phyloP scores from a whole-genome alignment of 2,113 vertebrate species.

The Verasper variegatus region DNA sequence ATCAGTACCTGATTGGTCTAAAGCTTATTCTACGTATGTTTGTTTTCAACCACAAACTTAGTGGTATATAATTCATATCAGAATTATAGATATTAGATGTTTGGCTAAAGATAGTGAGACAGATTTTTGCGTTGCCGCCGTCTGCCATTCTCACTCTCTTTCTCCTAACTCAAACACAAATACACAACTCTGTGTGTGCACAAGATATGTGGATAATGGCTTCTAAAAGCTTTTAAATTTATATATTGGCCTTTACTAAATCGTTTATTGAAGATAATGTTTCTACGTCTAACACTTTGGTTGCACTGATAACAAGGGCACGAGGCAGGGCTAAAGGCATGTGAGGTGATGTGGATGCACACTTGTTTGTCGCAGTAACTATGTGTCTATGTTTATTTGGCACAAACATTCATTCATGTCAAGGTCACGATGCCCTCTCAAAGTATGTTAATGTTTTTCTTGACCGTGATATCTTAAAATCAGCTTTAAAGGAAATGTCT shows the following conservation, averaged over 20 bases:
- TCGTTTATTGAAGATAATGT: slow-evolving; percentile 79
- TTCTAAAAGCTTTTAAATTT: slow-evolving; percentile 77
- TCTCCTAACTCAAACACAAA: slow-evolving; percentile 16
- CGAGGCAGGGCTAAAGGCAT: slow-evolving; percentile 60
- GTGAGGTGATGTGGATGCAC: slow-evolving; percentile 73
- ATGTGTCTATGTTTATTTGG: not conserved
- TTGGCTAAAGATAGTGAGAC: slow-evolving; percentile 32
- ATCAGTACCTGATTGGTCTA: not conserved
- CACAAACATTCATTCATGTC: no score
- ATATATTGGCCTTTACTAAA: slow-evolving; percentile 68
- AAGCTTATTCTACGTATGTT: not conserved
- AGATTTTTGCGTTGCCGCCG: not conserved
- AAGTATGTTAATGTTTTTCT: no score
- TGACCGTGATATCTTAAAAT: no score
- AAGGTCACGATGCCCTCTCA: no score
- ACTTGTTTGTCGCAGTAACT: slow-evolving; percentile 13
- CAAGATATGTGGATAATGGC: slow-evolving; percentile 77
- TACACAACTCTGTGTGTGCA: slow-evolving; percentile 33
- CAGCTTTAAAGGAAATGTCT: no score
- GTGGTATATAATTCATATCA: slow-evolving; percentile 9
- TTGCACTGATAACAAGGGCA: slow-evolving; percentile 80
- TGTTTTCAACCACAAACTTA: not conserved
- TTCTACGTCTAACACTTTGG: slow-evolving; percentile 71
- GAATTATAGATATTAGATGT: slow-evolving; percentile 26
- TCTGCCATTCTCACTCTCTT: not conserved